Percentiles rank a stretch among this genome's conserved stretches.
Evolutionary conservation across 2,888 invertebrate species (phyloP).

Genomic region (Palloptera scutellata): DNA sequence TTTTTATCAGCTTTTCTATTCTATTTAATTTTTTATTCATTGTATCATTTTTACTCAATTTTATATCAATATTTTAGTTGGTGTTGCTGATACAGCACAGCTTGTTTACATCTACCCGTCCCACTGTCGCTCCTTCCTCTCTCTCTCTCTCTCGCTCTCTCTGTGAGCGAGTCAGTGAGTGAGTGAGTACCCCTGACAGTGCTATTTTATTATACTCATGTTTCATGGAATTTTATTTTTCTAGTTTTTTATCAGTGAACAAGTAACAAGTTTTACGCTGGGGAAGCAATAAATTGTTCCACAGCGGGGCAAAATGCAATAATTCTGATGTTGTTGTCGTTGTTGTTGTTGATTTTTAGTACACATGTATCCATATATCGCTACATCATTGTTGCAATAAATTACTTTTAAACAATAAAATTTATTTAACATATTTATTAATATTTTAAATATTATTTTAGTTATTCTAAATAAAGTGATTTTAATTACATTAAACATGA

Average conservation of each 20-base stretch:
- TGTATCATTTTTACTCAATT: too few relatives aligned
- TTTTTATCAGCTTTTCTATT: too few relatives aligned
- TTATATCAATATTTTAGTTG: background rate
- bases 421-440: too few relatives aligned
- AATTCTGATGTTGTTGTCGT: too few relatives aligned
- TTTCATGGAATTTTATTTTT: constrained; percentile 1
- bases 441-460: too few relatives aligned
- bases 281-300: background rate
- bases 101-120: background rate
- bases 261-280: constrained; percentile 1
- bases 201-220: background rate
- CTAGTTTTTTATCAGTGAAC: background rate
- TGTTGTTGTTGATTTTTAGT: too few relatives aligned
- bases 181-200: constrained; percentile 37
- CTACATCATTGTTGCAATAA: too few relatives aligned
- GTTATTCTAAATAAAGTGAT: too few relatives aligned
- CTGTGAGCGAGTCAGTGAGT: constrained; percentile 33
- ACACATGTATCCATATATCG: too few relatives aligned
- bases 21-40: too few relatives aligned
- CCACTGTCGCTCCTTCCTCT: background rate
- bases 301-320: background rate
- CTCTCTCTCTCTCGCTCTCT: background rate
- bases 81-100: background rate
- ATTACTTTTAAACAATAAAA: too few relatives aligned
- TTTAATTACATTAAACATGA: too few relatives aligned